Conservation (phyloP, 2,888 invertebrate species). For the Julus scandinavius region DNA sequence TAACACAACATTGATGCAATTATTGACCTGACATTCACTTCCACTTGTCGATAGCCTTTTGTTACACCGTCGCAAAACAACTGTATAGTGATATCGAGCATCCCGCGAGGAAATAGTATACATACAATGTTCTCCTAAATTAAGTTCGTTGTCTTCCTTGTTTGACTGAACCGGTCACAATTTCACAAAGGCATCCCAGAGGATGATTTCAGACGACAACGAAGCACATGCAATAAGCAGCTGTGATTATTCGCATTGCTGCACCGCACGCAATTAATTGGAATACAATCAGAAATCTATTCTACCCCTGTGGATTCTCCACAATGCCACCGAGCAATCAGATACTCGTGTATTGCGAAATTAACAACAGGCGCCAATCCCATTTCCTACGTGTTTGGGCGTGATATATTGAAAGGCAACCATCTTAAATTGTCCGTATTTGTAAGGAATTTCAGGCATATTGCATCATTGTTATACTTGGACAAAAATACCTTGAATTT, state of each 20-base stretch:
- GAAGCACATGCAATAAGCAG: conserved; percentile 2
- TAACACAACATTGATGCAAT: conserved; percentile 20
- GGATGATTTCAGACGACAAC: conserved; percentile 34
- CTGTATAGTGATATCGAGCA: neutral
- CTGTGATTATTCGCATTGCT: conserved; percentile 40
- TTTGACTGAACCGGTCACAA: neutral
- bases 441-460: neutral
- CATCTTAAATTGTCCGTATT: neutral
- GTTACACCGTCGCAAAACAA: conserved; percentile 9
- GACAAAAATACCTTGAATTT: no score
- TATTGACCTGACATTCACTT: conserved; percentile 18
- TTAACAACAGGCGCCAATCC: conserved; percentile 9
- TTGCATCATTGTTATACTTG: no score
- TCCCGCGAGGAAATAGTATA: conserved; percentile 14
- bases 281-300: conserved; percentile 37
- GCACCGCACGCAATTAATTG: conserved; percentile 40
- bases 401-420: neutral
- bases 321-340: neutral
- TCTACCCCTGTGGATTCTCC: conserved; percentile 39
- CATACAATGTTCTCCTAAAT: conserved; percentile 17
- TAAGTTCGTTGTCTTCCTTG: conserved; percentile 36
- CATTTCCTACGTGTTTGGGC: neutral
- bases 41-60: conserved; percentile 25
- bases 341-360: neutral
- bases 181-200: conserved; percentile 15